These are phyloP conservation scores for Agrotis puta DNA, from an alignment of 2,888 invertebrate genomes.

Conservation along the genomic window DNA sequence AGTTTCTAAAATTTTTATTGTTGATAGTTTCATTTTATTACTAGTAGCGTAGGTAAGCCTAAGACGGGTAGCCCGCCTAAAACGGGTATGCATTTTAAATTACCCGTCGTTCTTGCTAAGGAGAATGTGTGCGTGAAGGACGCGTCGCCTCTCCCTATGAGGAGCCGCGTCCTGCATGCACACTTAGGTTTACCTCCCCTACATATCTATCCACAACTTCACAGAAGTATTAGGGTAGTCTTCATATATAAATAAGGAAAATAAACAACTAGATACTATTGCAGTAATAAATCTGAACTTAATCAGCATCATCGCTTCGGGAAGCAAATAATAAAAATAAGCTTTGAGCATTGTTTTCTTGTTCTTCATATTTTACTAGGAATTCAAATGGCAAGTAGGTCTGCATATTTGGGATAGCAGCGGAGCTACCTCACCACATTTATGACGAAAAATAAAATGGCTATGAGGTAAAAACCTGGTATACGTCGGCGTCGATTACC, in stretches of 20 bases:
- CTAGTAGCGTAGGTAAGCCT: not conserved
- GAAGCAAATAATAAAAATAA: constrained; percentile 4
- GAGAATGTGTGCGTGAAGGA: no score
- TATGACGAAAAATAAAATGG: not conserved
- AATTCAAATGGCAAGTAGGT: constrained; percentile 2
- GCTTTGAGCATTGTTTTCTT: constrained; percentile 19
- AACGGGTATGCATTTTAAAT: no score
- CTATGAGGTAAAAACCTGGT: not conserved
- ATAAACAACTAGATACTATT: constrained; percentile 1
- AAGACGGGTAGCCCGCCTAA: no score
- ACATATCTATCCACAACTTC: constrained; percentile 27
- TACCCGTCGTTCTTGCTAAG: no score
- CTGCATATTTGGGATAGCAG: constrained; percentile 29
- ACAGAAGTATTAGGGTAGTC: constrained; percentile 41
- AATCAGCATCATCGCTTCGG: constrained; percentile 7
- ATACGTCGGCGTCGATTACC: not conserved
- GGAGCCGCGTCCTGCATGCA: no score
- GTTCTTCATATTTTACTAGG: constrained; percentile 19
- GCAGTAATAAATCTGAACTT: constrained; percentile 26
- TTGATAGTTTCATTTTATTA: constrained; percentile 7
- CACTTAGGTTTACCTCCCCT: no score
- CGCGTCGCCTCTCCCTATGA: no score
- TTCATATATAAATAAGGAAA: constrained; percentile 2
- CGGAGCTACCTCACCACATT: not conserved
- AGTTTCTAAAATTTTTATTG: constrained; percentile 15